phyloP scores from a whole-genome alignment of 1,140 invertebrate genomes.

The Eupeodes corollae region DNA sequence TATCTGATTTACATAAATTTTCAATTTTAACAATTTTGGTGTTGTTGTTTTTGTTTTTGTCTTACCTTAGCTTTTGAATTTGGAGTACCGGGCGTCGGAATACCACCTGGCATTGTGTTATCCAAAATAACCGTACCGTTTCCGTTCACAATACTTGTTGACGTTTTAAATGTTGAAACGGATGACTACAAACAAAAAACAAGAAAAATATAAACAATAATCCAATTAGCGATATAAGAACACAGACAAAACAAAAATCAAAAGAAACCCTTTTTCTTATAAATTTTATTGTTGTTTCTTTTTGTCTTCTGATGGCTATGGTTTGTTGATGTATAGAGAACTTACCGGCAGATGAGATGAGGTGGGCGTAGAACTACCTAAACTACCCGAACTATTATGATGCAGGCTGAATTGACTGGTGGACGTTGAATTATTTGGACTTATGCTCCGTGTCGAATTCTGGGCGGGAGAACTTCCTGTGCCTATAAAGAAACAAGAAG shows the following conservation, averaged over 20 bases:
- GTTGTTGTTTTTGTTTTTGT: too few relatives aligned
- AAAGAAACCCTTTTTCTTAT: too few relatives aligned
- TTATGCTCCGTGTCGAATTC: conserved; percentile 38
- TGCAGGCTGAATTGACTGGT: conserved; percentile 36
- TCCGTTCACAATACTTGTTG: conserved; percentile 33
- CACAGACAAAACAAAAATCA: not conserved
- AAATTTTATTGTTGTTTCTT: too few relatives aligned
- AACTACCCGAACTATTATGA: conserved; percentile 36
- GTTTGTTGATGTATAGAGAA: too few relatives aligned
- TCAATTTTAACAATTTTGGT: too few relatives aligned
- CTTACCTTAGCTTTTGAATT: conserved; percentile 56
- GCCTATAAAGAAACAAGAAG: conserved; percentile 18
- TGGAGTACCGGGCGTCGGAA: conserved; percentile 58
- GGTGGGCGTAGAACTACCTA: conserved; percentile 35
- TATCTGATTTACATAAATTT: not conserved
- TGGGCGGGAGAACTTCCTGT: conserved; percentile 38
- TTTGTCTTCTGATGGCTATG: too few relatives aligned
- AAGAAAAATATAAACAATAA: conserved; percentile 4
- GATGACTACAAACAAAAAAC: conserved; percentile 23
- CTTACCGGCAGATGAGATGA: conserved; percentile 32
- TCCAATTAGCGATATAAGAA: not conserved
- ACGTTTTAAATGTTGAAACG: conserved; percentile 35
- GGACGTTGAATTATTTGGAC: conserved; percentile 36
- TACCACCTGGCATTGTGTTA: conserved; percentile 60
- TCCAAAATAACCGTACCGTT: conserved; percentile 27